Evolutionary conservation across 2,888 invertebrate species (phyloP), one percentile per base, ranked within the genome.

Genomic region (Portevinia maculata): DNA sequence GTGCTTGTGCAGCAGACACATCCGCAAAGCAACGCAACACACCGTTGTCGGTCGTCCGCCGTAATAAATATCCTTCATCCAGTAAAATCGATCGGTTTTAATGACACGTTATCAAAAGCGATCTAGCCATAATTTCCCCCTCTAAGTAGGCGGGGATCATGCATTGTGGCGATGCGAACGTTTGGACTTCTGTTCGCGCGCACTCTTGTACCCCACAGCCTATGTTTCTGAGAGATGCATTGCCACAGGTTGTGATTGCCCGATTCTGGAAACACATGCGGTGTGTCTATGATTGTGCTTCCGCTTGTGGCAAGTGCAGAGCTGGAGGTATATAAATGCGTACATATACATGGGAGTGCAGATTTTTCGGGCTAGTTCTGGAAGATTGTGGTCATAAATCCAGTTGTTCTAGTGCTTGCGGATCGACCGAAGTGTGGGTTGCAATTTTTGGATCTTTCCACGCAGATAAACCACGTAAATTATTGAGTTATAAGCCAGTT

Each of bases 101-200:
- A 87, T 87, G 86, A 87, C 87, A 86, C 84, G 86, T 87, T 86
- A 87, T 87, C 86, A 87, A 86, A 86, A 85, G 83, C 86, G 86
- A 87, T 87, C 87, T 87, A 85, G 86, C 87, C 86, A 87, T 86
- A 87, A 86, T 87, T 87, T 86, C 85, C 76, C 84, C 83, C 78
- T 81, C 78, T 71, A 83, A 83, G 78, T 71, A 83, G 78, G 83
- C 67, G 83, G 78, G 71, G 71, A 71, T 57, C 48, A 9, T 70
- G 48, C 41, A 60, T 67, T 67, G 48, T 55, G 55, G 62, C 83
- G 55, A 78, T 83, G 78, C 62, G 83, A 83, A 73, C 83, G 71
- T 71, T 78, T 78, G 65, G 83, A 83, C 83, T 83, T 78, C 83
- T 83, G 83, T 83, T 78, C 39, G 64, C 37, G 39, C 55, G 50